These are phyloP conservation scores for Drosophila rhopaloa DNA, from an alignment of 1,140 invertebrate genomes.

Conservation along the genomic window DNA sequence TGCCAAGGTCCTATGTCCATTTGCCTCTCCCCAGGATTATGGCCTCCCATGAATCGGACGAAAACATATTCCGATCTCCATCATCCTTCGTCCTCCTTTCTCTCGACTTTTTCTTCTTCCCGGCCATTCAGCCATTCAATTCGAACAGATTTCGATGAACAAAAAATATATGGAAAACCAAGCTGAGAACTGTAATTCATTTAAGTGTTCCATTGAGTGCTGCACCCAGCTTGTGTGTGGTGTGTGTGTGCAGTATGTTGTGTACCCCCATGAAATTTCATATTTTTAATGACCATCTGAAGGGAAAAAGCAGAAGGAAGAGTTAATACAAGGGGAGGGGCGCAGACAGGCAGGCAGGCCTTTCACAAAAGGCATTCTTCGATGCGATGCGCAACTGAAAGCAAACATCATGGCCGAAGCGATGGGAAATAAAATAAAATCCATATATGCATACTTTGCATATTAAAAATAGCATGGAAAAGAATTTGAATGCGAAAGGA, in stretches of 20 bases:
- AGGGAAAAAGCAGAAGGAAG: constrained; percentile 9
- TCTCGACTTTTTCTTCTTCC: neutral
- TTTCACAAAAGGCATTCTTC: constrained; percentile 46
- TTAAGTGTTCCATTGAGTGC: constrained; percentile 57
- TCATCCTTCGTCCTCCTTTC: constrained; percentile 1
- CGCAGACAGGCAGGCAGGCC: neutral
- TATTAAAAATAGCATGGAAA: constrained; percentile 27
- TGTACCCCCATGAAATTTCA: constrained; percentile 63
- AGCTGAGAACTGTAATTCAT: constrained; percentile 64
- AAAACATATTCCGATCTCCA: constrained; percentile 38
- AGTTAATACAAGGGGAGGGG: constrained; percentile 42
- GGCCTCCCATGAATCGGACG: constrained; percentile 22
- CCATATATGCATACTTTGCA: constrained; percentile 46
- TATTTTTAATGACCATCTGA: constrained; percentile 71
- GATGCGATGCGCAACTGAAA: constrained; percentile 28
- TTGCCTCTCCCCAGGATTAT: constrained; percentile 16
- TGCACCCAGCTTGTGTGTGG: constrained; percentile 19
- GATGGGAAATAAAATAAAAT: constrained; percentile 43
- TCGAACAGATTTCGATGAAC: constrained; percentile 46
- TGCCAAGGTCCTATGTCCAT: constrained; percentile 24
- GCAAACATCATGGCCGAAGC: constrained; percentile 31
- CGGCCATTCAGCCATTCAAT: constrained; percentile 40
- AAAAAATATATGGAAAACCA: constrained; percentile 23
- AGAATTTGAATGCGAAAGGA: constrained; percentile 28
- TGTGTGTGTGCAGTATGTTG: neutral